Evolutionary conservation across 2,797 vertebrate genomes (phyloP).

Genomic region (Erethizon dorsatum): DNA sequence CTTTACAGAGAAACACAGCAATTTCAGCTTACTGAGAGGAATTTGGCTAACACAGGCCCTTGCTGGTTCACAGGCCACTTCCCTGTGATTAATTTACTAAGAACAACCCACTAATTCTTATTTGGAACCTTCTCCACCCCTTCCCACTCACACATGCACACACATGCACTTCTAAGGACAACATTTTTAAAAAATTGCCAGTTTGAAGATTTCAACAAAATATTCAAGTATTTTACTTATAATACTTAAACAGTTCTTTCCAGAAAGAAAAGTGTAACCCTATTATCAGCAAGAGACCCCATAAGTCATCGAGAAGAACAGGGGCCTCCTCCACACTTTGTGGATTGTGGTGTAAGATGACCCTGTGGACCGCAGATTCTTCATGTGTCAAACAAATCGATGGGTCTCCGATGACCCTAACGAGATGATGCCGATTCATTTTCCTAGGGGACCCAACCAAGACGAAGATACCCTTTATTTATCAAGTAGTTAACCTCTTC

Average conservation of each 20-base stretch:
- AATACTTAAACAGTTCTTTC: conserved; percentile 14
- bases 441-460: not conserved
- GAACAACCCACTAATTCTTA: not conserved
- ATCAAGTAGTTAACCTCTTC: conserved; percentile 34
- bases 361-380: not conserved
- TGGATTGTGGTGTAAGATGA: not conserved
- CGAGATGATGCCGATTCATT: not conserved
- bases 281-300: not conserved
- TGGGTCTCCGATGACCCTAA: not conserved
- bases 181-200: not conserved
- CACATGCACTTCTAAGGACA: not conserved
- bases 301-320: not conserved
- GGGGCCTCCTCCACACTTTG: not conserved
- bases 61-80: not conserved
- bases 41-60: not conserved
- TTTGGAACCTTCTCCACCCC: not conserved
- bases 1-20: not conserved
- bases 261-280: conserved; percentile 44
- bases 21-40: not conserved
- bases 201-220: conserved; percentile 34
- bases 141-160: not conserved
- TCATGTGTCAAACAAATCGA: not conserved
- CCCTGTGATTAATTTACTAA: conserved; percentile 21
- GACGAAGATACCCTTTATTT: not conserved
- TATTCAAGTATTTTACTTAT: conserved; percentile 9